Evolutionary conservation across 1,140 invertebrate genomes (phyloP).

Genomic region (Papilio polytes): DNA sequence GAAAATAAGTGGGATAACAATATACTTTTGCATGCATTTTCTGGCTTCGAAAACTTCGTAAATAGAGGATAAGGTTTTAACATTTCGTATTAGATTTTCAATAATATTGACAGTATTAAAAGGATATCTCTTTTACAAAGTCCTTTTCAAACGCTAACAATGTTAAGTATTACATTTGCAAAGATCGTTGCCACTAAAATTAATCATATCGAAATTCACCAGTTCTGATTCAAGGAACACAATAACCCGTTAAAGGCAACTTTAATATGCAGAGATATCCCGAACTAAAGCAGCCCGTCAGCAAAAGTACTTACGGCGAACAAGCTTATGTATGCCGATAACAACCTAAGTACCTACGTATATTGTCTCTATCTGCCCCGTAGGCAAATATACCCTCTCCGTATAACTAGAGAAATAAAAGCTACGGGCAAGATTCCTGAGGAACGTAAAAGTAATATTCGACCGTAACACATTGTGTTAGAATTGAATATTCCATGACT

Average conservation of each 20-base stretch:
- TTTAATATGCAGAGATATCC: conserved; percentile 36
- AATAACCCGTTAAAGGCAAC: conserved; percentile 7
- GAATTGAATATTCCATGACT: conserved; percentile 44
- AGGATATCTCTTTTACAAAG: no score
- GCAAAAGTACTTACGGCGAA: conserved; percentile 31
- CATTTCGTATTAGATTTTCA: no score
- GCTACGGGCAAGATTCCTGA: conserved; percentile 52
- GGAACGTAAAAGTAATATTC: conserved; percentile 36
- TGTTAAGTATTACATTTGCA: background rate
- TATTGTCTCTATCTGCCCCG: conserved; percentile 38
- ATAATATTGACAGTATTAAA: no score
- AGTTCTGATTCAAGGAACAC: background rate
- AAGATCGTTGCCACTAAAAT: background rate
- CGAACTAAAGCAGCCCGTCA: conserved; percentile 24
- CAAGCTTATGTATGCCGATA: conserved; percentile 25
- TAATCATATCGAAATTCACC: conserved; percentile 1
- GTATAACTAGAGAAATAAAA: conserved; percentile 56
- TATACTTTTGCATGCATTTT: no score
- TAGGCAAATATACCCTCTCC: conserved; percentile 42
- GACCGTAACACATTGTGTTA: conserved; percentile 37
- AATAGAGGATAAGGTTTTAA: no score
- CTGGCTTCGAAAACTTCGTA: no score
- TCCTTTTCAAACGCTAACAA: no score
- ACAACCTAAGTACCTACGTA: conserved; percentile 27
- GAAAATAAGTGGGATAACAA: no score